Conservation (phyloP, 1,140 invertebrate species). For the Drosophila repletoides region DNA sequence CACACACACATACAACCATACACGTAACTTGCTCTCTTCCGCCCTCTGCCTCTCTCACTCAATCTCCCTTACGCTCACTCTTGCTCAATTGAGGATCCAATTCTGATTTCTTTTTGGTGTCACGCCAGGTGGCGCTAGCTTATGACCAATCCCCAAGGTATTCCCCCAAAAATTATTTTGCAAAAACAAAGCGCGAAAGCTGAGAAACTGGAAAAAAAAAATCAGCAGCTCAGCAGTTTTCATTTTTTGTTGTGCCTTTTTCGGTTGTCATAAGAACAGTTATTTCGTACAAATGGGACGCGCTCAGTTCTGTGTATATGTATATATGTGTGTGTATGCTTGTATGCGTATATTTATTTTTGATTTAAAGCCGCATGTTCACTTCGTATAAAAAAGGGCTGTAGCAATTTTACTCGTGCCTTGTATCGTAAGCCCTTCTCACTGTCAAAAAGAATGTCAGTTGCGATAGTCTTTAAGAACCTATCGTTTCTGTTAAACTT, state of each 20-base stretch:
- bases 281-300: conserved; percentile 50
- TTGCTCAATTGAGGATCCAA: conserved; percentile 43
- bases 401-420: too few relatives aligned
- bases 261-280: conserved; percentile 55
- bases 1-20: conserved; percentile 1
- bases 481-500: too few relatives aligned
- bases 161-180: conserved; percentile 56
- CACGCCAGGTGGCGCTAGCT: conserved; percentile 33
- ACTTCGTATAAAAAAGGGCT: too few relatives aligned
- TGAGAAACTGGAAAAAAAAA: conserved; percentile 14
- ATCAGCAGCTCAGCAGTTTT: conserved; percentile 55
- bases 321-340: not conserved
- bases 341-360: conserved; percentile 22
- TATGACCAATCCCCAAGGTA: conserved; percentile 68
- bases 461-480: too few relatives aligned
- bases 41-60: too few relatives aligned
- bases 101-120: conserved; percentile 21
- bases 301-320: conserved; percentile 15
- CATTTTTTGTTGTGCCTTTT: conserved; percentile 30
- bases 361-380: too few relatives aligned
- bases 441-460: too few relatives aligned
- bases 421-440: too few relatives aligned
- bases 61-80: conserved; percentile 10
- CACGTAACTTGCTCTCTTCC: not conserved
- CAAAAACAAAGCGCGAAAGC: conserved; percentile 23